Evolutionary conservation across 1,140 invertebrate genomes (phyloP).

Genomic region (Choristoneura fumiferana): DNA sequence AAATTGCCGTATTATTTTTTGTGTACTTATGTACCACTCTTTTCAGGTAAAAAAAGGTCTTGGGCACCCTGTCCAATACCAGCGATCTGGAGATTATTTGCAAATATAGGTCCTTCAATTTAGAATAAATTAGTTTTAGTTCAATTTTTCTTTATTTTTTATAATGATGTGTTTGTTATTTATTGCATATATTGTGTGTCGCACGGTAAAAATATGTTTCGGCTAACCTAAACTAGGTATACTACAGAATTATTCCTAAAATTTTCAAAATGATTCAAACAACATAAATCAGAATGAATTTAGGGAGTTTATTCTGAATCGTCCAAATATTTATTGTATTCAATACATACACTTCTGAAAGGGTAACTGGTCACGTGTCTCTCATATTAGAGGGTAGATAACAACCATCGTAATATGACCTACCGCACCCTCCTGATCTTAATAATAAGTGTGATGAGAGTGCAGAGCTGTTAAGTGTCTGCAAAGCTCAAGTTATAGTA

Average conservation of each 20-base stretch:
- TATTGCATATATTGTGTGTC: too few species aligned
- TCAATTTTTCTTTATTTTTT: too few species aligned
- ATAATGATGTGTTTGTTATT: too few species aligned
- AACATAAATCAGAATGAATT: conserved; percentile 30
- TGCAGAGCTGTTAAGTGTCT: background rate
- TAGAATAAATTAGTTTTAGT: too few species aligned
- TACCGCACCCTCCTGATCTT: conserved; percentile 4
- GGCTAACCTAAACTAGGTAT: too few species aligned
- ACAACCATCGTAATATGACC: conserved; percentile 38
- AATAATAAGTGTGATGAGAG: background rate
- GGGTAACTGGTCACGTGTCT: conserved; percentile 58
- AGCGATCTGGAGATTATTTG: too few species aligned
- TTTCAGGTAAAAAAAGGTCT: too few species aligned
- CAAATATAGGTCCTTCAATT: too few species aligned
- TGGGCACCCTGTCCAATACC: too few species aligned
- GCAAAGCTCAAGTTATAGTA: conserved; percentile 31
- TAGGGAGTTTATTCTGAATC: conserved; percentile 46
- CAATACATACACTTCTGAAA: conserved; percentile 45
- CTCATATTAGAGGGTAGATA: conserved; percentile 31
- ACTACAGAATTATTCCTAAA: conserved; percentile 9
- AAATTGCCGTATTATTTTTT: too few species aligned
- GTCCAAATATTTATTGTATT: conserved; percentile 66
- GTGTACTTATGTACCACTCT: too few species aligned
- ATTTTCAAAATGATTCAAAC: background rate
- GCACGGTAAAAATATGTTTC: too few species aligned